Evolutionary conservation across 2,797 vertebrate species (phyloP), one percentile per base, ranked within the genome.

Genomic region (Pelobates cultripes): DNA sequence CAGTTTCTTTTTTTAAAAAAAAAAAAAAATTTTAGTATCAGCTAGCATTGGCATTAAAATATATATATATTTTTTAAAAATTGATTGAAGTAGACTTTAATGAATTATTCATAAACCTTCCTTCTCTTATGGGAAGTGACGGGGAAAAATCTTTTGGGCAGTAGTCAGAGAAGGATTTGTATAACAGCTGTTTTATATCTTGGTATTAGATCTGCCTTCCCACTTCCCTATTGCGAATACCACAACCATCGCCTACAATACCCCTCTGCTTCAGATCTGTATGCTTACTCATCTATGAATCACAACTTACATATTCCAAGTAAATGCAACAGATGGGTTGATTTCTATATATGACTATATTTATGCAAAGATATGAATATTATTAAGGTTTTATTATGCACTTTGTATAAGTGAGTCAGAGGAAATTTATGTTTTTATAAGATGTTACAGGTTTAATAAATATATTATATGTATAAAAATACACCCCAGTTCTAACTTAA

Each of bases 281-380:
- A 13, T 73, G 74, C 80, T 64, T 69, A 3, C 78, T 84, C 0
- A 6, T 1, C 0, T 4, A 71, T 90, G 87, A 89, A 85, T 92
- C 84, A 77, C 43, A 71, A 86, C 77, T 63, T 75, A 42, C 5
- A 72, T 70, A 64, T 60, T 85, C n/a, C n/a, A 85, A 61, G 28
- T 13, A 41, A 76, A 76, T 51, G 45, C 41, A 68, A 43, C 55
- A 71, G 66, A 81, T 71, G 55, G 28, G 9, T 14, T 7, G n/a
- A 60, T 15, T 13, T 41, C 47, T 80, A 47, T 60, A 53, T 72
- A 40, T 28, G 70, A 28, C 44, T 72, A 15, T 40, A 13, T 72
- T 72, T 53, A 72, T 53, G 14, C 43, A 43, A 45, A 70, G 13
- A 67, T 73, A 40, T 12, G 63, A 70, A 61, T 81, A 28, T 55